phyloP scores from a whole-genome alignment of 2,888 invertebrate genomes.

The Protonemura montana region DNA sequence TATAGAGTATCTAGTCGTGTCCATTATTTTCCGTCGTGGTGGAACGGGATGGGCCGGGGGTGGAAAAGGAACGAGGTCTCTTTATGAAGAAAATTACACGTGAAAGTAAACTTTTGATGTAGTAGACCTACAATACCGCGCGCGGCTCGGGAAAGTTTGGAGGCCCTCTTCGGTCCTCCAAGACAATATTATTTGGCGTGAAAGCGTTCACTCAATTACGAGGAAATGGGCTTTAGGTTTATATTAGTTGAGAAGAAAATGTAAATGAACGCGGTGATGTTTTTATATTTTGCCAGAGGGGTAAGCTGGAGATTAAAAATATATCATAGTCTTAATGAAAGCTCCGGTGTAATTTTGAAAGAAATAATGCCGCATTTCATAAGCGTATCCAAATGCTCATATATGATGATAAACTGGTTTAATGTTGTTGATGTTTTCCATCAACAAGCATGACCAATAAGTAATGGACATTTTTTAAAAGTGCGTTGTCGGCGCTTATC shows the following conservation, averaged over 20 bases:
- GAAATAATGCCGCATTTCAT: constrained; percentile 7
- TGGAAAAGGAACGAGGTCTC: constrained; percentile 14
- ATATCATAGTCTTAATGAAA: not conserved
- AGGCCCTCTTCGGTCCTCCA: not conserved
- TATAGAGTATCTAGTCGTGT: constrained; percentile 5
- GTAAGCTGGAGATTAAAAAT: not conserved
- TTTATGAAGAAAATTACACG: constrained; percentile 44
- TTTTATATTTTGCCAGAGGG: not conserved
- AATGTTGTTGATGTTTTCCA: too few species aligned
- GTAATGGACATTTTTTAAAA: too few species aligned
- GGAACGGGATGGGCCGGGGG: not conserved
- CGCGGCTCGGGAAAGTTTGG: not conserved
- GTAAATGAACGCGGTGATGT: constrained; percentile 39
- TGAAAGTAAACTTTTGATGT: constrained; percentile 44
- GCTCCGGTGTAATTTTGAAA: not conserved
- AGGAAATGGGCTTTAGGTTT: constrained; percentile 26
- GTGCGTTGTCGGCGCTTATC: too few species aligned
- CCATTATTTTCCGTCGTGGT: not conserved
- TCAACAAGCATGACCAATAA: too few species aligned
- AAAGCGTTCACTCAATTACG: constrained; percentile 41
- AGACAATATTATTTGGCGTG: constrained; percentile 42
- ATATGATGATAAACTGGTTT: not conserved
- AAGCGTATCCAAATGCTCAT: not conserved
- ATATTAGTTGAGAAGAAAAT: constrained; percentile 41
- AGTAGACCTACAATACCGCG: not conserved